These are phyloP conservation scores for Eleutherodactylus coqui DNA, from an alignment of 2,797 vertebrate genomes.

Conservation along the genomic window DNA sequence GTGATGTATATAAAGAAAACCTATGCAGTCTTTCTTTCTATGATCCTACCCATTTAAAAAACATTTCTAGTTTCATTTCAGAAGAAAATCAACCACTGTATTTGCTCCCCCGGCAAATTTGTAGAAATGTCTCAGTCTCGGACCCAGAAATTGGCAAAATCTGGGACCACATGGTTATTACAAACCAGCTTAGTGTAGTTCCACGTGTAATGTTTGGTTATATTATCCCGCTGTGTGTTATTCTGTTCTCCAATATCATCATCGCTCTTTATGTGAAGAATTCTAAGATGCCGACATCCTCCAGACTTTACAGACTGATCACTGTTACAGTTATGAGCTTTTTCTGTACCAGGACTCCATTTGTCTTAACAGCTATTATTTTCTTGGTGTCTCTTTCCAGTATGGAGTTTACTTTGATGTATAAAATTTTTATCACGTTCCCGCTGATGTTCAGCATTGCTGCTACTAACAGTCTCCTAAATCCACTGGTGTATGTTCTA, in stretches of 20 bases:
- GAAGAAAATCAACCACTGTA: not conserved
- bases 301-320: constrained; percentile 34
- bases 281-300: not conserved
- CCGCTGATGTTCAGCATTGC: not conserved
- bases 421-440: not conserved
- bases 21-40: not conserved
- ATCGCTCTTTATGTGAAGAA: not conserved
- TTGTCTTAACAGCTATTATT: constrained; percentile 25
- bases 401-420: not conserved
- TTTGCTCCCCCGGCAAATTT: not conserved
- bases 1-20: not conserved
- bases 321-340: not conserved
- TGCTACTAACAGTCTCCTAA: not conserved
- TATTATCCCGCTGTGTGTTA: constrained; percentile 28
- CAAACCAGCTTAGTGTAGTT: not conserved
- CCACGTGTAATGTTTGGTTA: constrained; percentile 15
- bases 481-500: not conserved
- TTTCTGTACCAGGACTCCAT: constrained; percentile 33
- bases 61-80: not conserved
- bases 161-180: not conserved
- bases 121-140: not conserved
- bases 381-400: not conserved
- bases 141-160: too few relatives aligned
- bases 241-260: constrained; percentile 22
- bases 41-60: not conserved